Conservation (phyloP, 1,140 invertebrate genomes). For the Diachasma alloeum region DNA sequence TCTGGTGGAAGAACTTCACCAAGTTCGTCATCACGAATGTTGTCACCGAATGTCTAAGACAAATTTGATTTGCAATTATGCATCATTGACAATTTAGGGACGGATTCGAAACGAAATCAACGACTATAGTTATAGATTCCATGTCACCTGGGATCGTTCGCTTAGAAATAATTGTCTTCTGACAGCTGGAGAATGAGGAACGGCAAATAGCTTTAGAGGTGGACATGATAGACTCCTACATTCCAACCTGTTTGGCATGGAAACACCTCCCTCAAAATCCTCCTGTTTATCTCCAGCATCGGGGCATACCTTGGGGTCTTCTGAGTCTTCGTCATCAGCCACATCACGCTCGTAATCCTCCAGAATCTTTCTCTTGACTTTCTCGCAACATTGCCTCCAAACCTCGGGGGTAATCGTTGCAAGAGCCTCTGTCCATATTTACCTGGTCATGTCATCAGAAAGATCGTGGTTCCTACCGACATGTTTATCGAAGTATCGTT, state of each 20-base stretch:
- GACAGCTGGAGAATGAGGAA: not conserved
- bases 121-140: too few species aligned
- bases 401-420: not conserved
- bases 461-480: not conserved
- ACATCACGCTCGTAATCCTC: slow-evolving; percentile 5
- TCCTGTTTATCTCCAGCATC: not conserved
- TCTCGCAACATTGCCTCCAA: not conserved
- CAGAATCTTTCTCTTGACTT: not conserved
- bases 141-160: not conserved
- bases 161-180: not conserved
- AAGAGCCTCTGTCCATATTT: not conserved
- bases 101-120: too few species aligned
- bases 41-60: too few species aligned
- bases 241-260: not conserved
- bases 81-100: too few species aligned
- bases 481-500: not conserved
- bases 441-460: not conserved
- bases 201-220: not conserved
- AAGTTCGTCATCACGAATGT: too few species aligned
- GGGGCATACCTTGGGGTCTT: not conserved
- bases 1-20: too few species aligned
- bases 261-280: not conserved
- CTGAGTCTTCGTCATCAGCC: not conserved
- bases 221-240: not conserved
- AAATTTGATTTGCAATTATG: too few species aligned